These are phyloP conservation scores for Tubulanus polymorphus DNA, from an alignment of 2,888 invertebrate genomes.

Conservation along the genomic window DNA sequence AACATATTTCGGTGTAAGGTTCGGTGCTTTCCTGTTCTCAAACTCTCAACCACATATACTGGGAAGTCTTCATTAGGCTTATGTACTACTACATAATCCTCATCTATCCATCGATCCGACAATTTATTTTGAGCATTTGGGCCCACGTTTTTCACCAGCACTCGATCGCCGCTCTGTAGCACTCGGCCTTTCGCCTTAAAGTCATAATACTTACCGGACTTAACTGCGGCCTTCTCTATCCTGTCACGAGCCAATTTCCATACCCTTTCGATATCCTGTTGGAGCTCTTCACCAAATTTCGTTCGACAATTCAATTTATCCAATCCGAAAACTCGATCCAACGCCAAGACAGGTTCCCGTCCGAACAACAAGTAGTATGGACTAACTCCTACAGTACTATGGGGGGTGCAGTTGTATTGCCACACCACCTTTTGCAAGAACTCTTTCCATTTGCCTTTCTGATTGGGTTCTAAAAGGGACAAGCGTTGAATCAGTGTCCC, in stretches of 20 bases:
- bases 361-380: slow-evolving; percentile 19
- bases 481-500: slow-evolving; percentile 20
- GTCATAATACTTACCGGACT: background rate
- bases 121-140: too few relatives aligned
- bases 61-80: too few relatives aligned
- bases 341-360: slow-evolving; percentile 8
- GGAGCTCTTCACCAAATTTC: background rate
- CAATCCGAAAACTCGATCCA: slow-evolving; percentile 1
- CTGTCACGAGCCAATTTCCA: background rate
- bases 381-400: slow-evolving; percentile 16
- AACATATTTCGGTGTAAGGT: too few relatives aligned
- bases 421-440: slow-evolving; percentile 18
- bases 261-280: background rate
- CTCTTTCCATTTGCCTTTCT: slow-evolving; percentile 17
- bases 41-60: too few relatives aligned
- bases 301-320: background rate
- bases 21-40: too few relatives aligned
- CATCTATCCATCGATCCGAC: too few relatives aligned
- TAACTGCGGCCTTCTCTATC: background rate
- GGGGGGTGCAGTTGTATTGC: slow-evolving; percentile 22
- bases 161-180: background rate
- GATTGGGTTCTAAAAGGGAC: slow-evolving; percentile 11
- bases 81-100: too few relatives aligned
- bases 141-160: background rate
- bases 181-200: background rate